Conservation (phyloP, 2,113 vertebrate genomes). For the Coracopsis vasa region DNA sequence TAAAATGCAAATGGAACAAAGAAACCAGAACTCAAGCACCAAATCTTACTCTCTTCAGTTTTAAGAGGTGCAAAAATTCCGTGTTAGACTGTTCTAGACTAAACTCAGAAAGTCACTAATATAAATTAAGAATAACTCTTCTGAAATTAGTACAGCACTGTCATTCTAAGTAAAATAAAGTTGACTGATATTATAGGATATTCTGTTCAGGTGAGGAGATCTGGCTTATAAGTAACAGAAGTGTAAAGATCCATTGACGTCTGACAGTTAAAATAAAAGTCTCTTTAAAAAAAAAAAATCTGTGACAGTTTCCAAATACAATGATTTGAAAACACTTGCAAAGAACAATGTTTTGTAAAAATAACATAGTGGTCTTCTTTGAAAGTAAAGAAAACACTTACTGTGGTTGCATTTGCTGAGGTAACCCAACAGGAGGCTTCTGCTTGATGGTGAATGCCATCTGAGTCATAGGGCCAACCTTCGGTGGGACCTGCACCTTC, state of each 20-base stretch:
- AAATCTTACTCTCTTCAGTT: not conserved
- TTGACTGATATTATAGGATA: not conserved
- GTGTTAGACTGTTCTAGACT: not conserved
- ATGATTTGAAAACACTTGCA: not conserved
- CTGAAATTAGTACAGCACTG: not conserved
- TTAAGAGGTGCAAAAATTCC: not conserved
- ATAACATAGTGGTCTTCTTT: not conserved
- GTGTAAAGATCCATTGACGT: not conserved
- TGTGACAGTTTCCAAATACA: not conserved
- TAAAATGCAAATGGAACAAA: not conserved
- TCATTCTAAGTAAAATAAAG: not conserved
- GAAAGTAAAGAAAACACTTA: constrained; percentile 77
- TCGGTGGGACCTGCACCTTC: constrained; percentile 82
- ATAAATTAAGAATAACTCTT: not conserved
- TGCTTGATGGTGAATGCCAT: constrained; percentile 91
- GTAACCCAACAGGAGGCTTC: constrained; percentile 76
- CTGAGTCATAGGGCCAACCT: constrained; percentile 79
- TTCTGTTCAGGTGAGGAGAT: not conserved
- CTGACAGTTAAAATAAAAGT: not conserved
- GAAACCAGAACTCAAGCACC: not conserved
- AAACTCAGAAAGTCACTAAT: not conserved
- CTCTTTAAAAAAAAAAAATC: not conserved
- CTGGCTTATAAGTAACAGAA: not conserved
- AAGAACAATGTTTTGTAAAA: not conserved
- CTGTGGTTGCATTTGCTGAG: constrained; percentile 87